A percentile compares a stretch with the other conserved stretches of the same genome.
phyloP scores from a whole-genome alignment of 92 coral and sea anemone genomes.

The Heliopora coerulea region DNA sequence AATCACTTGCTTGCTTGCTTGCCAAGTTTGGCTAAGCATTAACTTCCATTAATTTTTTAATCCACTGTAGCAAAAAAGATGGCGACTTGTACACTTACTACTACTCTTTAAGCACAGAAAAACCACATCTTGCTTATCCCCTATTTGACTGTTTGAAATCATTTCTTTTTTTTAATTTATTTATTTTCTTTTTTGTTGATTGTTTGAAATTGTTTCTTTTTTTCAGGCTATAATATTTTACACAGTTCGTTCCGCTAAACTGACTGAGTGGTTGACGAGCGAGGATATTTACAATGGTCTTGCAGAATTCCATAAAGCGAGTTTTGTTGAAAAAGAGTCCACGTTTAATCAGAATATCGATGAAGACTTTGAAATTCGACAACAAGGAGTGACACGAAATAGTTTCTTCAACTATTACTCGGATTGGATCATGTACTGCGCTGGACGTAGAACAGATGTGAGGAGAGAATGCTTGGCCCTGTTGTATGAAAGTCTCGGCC shows the following conservation, averaged over 20 bases:
- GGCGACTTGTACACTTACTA: no score
- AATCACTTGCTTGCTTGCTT: no score
- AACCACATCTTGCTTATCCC: no score
- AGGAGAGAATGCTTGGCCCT: background rate
- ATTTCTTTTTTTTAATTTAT: no score
- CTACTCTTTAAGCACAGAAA: no score
- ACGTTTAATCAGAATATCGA: slow-evolving; percentile 95
- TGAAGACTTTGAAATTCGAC: slow-evolving; percentile 88
- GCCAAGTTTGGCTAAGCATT: no score
- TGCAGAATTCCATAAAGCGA: slow-evolving; percentile 55
- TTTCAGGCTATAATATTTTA: slow-evolving; percentile 92
- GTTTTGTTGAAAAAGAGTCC: slow-evolving; percentile 75
- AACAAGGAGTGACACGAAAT: slow-evolving; percentile 77
- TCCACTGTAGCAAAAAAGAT: no score
- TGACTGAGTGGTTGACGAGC: slow-evolving; percentile 78
- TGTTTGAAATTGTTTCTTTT: no score
- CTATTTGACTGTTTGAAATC: no score
- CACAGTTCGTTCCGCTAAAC: slow-evolving; percentile 76
- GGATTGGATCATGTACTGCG: slow-evolving; percentile 95
- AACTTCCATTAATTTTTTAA: no score
- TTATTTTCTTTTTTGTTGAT: no score
- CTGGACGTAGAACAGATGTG: slow-evolving; percentile 75
- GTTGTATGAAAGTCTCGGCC: no score
- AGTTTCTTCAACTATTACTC: slow-evolving; percentile 75
- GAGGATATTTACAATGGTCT: slow-evolving; percentile 65